Evolutionary conservation across 2,888 invertebrate species (phyloP), one percentile per base, ranked within the genome.

Genomic region (Lepidonotus clava): DNA sequence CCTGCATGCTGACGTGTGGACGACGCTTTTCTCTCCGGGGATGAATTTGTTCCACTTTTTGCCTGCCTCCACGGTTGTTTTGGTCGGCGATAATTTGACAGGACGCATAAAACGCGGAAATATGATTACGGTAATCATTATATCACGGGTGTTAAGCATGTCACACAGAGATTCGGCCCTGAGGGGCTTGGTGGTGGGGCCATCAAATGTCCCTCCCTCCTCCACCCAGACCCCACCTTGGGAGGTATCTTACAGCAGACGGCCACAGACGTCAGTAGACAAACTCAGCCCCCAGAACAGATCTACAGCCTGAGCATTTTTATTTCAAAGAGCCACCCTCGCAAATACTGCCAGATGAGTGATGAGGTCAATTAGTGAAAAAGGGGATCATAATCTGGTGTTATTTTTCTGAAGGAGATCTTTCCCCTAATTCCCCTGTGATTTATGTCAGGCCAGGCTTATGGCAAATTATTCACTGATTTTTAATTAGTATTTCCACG

Each of bases 91-190:
- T 61, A 61, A 61, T 61, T 61, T 61, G 61, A 61, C 61, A 61
- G 61, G 24, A 32, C 11, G 28, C 61, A 61, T 61, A 61, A 61
- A 61, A 61, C 24, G 61, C 14, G 28, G 61, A 61, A 61, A 61
- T 61, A 61, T 61, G 24, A 61, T 61, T 61, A 61, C 28, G 61
- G 61, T 28, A 61, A 61, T 61, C 61, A 61, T 61, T 61, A 28
- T 61, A 61, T 61, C 61, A 61, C 61, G 61, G 28, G 61, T 61
- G 61, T 61, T 61, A 61, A 61, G 61, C 61, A 61, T 61, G 61
- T 61, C 61, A 61, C 21, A 18, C 28, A 61, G 61, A 6, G 46
- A 18, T 11, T 11, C 46, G 46, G 46, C n/a, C n/a, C n/a, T n/a
- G n/a, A n/a, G n/a, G n/a, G n/a, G n/a, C n/a, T n/a, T n/a, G n/a